Base-by-base conservation (phyloP, 1,140 invertebrate genomes). In the Drosophila albomicans region DNA sequence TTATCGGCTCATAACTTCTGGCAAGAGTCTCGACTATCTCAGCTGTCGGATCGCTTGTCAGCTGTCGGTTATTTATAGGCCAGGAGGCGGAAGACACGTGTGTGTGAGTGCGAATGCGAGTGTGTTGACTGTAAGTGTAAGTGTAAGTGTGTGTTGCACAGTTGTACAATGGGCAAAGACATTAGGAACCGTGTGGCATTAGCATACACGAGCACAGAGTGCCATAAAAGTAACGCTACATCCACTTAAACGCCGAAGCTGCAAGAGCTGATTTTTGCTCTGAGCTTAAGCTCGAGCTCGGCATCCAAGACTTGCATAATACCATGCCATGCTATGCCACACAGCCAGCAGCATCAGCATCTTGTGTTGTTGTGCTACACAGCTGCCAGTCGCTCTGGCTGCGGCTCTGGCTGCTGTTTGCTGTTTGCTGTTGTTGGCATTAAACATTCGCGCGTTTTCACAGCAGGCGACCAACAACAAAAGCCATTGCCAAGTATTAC, bases 401-500 rank as follows among this genome's bases (percentile, higher is more conserved):
- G 56, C 8, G 43, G 59, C 16, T 71, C 20, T 25, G 20, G 51
- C 5, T 64, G 51, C 48, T 25, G 20, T 25, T 25, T 25, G 20
- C 20, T 25, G 20, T 25, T 25, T 71, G 51, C 15, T 58, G 48
- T 38, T 67, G 65, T 16, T 68, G 73, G 67, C 73, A 71, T 75
- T 71, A 65, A 75, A 71, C 52, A 75, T 71, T 75, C 73, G 70
- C 78, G 69, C 65, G 41, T 76, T 74, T 68, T 71, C 64, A 72
- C 69, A 72, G 68, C 54, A 76, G 57, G 65, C 54, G 10, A 54
- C 49, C 57, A 78, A 74, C 63, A 74, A 65, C 70, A 78, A 78
- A 73, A 73, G 64, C 74, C 75, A 69, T 74, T 78, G 59, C 59
- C 63, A 43, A 58, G 78, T 64, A 76, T 76, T 70, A 87, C 82